Percentiles rank a stretch among this genome's conserved stretches.
Conservation (phyloP, 2,888 invertebrate genomes). For the Pristionchus mayeri region DNA sequence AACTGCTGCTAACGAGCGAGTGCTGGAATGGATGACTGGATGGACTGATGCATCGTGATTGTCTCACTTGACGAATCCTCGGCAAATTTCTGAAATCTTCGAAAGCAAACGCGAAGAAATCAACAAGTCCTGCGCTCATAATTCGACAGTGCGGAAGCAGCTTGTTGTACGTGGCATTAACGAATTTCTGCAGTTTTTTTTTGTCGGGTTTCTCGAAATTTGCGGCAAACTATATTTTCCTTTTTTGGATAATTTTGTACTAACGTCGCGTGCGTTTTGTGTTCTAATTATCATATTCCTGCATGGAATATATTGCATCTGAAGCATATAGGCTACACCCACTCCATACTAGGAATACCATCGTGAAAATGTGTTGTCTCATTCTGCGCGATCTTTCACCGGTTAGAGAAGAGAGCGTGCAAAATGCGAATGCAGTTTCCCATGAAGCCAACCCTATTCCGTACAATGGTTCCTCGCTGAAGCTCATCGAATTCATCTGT, state of each 20-base stretch:
- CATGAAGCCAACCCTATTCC: no score
- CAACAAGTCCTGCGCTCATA: not conserved
- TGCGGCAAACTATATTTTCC: not conserved
- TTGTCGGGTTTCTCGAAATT: no score
- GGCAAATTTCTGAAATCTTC: not conserved
- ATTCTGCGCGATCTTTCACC: no score
- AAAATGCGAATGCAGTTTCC: no score
- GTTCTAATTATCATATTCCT: no score
- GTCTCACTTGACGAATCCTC: not conserved
- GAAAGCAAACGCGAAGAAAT: not conserved
- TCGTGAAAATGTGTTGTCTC: no score
- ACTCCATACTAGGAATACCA: no score
- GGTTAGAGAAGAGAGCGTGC: no score
- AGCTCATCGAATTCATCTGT: not conserved
- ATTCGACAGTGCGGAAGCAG: not conserved
- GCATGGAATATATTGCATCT: no score
- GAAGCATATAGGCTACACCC: no score
- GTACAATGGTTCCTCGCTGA: not conserved
- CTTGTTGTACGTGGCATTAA: not conserved
- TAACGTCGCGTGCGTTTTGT: no score
- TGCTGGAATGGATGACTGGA: not conserved
- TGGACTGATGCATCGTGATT: not conserved
- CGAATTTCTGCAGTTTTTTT: not conserved
- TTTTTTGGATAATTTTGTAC: no score
- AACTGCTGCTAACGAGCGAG: not conserved